Percentiles rank a stretch among this genome's conserved stretches.
phyloP scores from a whole-genome alignment of 2,888 invertebrate genomes.

The Enchytraeus crypticus region DNA sequence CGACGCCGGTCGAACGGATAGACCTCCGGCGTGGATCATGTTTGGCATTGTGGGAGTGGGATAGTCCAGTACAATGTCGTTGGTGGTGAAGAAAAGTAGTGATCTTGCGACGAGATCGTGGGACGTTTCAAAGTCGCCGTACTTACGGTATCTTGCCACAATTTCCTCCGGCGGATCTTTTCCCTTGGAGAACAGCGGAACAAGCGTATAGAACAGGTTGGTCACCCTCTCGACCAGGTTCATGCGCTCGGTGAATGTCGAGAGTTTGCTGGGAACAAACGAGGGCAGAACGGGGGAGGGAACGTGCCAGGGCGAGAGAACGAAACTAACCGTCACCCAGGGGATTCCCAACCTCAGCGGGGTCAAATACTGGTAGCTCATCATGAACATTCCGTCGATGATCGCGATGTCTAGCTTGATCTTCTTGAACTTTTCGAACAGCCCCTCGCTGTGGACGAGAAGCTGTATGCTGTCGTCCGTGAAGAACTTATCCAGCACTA shows the following conservation, averaged over 20 bases:
- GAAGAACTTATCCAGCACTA: neutral
- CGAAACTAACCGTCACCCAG: neutral
- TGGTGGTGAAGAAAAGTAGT: conserved; percentile 5
- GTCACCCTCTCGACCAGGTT: conserved; percentile 5
- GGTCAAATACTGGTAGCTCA: neutral
- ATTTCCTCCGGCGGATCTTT: conserved; percentile 1
- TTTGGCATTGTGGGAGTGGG: conserved; percentile 7
- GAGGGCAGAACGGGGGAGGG: conserved; percentile 8
- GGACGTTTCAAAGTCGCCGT: conserved; percentile 2
- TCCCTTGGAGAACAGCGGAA: neutral
- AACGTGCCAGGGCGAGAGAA: conserved; percentile 5
- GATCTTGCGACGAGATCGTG: conserved; percentile 9
- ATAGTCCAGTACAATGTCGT: neutral
- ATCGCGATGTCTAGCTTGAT: conserved; percentile 5
- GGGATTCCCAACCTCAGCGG: conserved; percentile 9
- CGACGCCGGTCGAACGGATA: neutral
- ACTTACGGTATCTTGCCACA: conserved; percentile 4
- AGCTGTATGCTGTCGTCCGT: neutral
- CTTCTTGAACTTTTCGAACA: conserved; percentile 4
- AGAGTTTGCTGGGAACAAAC: neutral
- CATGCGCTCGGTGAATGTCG: conserved; percentile 1
- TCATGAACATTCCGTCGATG: neutral
- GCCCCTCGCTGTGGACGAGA: conserved; percentile 3
- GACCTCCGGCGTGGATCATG: conserved; percentile 10
- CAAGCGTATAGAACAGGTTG: neutral